A percentile compares a stretch with the other conserved stretches of the same genome.
phyloP scores from a whole-genome alignment of 1,140 invertebrate genomes.

The Microplitis demolitor region DNA sequence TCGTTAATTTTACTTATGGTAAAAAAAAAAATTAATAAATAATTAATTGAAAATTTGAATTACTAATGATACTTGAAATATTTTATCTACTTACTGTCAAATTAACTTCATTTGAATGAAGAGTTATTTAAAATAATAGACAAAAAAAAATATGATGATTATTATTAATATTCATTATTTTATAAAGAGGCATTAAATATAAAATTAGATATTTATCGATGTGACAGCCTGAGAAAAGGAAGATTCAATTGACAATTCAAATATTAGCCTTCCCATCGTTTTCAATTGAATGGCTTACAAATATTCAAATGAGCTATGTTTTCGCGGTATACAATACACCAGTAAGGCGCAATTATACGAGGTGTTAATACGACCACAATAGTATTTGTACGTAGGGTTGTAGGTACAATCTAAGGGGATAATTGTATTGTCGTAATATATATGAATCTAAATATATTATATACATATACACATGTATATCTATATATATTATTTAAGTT shows the following conservation, averaged over 20 bases:
- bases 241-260: constrained; percentile 37
- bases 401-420: constrained; percentile 37
- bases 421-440: constrained; percentile 42
- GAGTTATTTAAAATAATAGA: not conserved
- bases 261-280: constrained; percentile 46
- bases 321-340: constrained; percentile 41
- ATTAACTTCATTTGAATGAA: too few species aligned
- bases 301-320: constrained; percentile 59
- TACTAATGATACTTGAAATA: too few species aligned
- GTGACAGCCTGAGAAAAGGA: constrained; percentile 54
- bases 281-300: constrained; percentile 46
- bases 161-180: not conserved
- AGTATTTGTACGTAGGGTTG: constrained; percentile 44
- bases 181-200: not conserved
- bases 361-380: constrained; percentile 60
- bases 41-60: too few species aligned
- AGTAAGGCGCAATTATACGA: constrained; percentile 52
- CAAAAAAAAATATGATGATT: not conserved
- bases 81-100: too few species aligned
- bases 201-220: constrained; percentile 15
- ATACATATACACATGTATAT: not conserved
- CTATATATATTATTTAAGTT: not conserved
- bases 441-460: not conserved
- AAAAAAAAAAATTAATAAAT: too few species aligned
- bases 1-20: too few species aligned